A percentile compares a stretch with the other conserved stretches of the same genome.
Conservation (phyloP, 1,140 invertebrate species). For the Agrypnia vestita region DNA sequence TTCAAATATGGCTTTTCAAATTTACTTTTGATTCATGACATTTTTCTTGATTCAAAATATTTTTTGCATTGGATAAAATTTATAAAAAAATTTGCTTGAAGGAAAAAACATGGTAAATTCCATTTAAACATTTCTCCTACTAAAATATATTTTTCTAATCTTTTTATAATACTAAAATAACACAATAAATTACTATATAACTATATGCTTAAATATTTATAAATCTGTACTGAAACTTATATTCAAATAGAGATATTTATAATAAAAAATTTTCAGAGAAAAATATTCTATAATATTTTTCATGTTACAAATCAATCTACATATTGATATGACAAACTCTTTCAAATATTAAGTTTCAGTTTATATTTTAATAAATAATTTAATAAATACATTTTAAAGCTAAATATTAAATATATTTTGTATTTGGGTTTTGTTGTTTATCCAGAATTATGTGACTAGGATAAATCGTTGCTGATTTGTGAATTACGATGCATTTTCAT, state of each 20-base stretch:
- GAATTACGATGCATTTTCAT: neutral
- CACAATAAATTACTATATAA: slow-evolving; percentile 7
- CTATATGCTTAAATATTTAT: neutral
- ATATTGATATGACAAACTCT: neutral
- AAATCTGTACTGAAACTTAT: slow-evolving; percentile 35
- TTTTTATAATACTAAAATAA: too few relatives aligned
- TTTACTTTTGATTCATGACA: too few relatives aligned
- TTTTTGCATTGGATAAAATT: too few relatives aligned
- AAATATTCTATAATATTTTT: neutral
- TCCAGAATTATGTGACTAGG: slow-evolving; percentile 41
- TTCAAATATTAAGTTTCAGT: slow-evolving; percentile 46
- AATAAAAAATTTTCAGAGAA: neutral
- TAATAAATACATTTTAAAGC: slow-evolving; percentile 4
- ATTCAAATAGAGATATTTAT: slow-evolving; percentile 25
- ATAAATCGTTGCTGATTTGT: slow-evolving; percentile 36
- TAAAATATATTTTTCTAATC: too few relatives aligned
- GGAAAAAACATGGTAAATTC: too few relatives aligned
- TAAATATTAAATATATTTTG: slow-evolving; percentile 15
- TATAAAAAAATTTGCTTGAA: too few relatives aligned
- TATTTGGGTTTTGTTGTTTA: slow-evolving; percentile 21
- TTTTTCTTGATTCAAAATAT: too few relatives aligned
- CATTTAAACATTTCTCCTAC: too few relatives aligned
- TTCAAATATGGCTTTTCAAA: too few relatives aligned
- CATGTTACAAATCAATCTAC: neutral
- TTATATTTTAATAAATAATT: slow-evolving; percentile 31